These are phyloP conservation scores for Stenodera caucasica DNA, from an alignment of 2,888 invertebrate genomes.

Conservation along the genomic window DNA sequence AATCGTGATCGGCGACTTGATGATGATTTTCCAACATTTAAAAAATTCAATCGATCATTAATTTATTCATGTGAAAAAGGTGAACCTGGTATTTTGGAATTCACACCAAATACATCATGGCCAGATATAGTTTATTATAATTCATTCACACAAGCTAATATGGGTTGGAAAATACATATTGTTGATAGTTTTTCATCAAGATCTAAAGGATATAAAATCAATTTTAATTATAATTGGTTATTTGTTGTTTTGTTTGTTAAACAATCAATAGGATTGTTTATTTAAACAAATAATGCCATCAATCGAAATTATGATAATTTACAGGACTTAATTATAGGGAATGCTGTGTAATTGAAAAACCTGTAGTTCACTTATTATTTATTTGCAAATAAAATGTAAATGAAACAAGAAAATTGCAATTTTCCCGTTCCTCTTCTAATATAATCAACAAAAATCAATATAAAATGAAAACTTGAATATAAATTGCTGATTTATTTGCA, in stretches of 20 bases:
- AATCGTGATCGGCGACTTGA: conserved; percentile 75
- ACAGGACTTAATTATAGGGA: conserved; percentile 2
- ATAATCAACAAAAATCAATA: neutral
- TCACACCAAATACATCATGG: conserved; percentile 88
- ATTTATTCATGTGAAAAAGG: conserved; percentile 69
- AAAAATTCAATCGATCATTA: conserved; percentile 81
- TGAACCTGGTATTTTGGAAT: conserved; percentile 72
- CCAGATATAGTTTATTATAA: conserved; percentile 92
- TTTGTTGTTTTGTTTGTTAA: conserved; percentile 42
- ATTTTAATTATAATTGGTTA: conserved; percentile 16
- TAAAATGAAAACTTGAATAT: no score
- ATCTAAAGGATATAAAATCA: conserved; percentile 20
- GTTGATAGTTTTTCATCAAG: conserved; percentile 70
- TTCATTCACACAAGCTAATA: conserved; percentile 89
- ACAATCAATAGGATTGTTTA: conserved; percentile 44
- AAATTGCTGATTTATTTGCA: neutral
- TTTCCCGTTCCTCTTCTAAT: neutral
- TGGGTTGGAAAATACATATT: conserved; percentile 93
- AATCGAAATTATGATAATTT: conserved; percentile 2
- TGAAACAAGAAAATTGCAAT: neutral
- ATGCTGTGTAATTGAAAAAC: neutral
- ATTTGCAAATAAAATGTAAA: neutral
- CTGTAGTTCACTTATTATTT: neutral
- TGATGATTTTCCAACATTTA: conserved; percentile 76
- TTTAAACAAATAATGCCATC: conserved; percentile 34